phyloP scores from a whole-genome alignment of 2,797 vertebrate genomes.

The Chromobotia macracanthus region DNA sequence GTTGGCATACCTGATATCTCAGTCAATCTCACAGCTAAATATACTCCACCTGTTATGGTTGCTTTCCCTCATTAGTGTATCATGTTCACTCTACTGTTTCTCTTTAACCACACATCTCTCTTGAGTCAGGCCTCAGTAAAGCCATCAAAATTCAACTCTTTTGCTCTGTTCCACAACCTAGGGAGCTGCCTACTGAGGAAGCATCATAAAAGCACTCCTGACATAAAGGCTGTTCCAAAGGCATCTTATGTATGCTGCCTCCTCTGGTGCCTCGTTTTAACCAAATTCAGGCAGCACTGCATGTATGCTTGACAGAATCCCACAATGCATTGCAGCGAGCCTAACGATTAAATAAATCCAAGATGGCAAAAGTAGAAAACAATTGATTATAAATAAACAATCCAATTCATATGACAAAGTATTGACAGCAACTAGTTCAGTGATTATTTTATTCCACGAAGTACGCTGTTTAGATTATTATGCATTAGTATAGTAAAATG shows the following conservation, averaged over 20 bases:
- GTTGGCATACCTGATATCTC: constrained; percentile 11
- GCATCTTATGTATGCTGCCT: neutral
- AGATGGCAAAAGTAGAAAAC: neutral
- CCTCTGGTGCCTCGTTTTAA: no score
- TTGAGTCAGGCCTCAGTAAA: constrained; percentile 1
- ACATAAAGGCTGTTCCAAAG: neutral
- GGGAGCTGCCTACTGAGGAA: neutral
- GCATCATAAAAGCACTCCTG: no score
- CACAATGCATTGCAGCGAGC: no score
- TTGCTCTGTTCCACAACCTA: neutral
- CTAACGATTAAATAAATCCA: neutral
- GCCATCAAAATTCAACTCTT: constrained; percentile 24
- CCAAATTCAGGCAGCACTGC: neutral
- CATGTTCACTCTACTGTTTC: constrained; percentile 17
- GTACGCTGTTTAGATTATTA: neutral
- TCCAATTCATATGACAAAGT: neutral
- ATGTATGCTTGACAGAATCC: neutral
- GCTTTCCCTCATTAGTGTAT: constrained; percentile 29
- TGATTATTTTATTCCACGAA: neutral
- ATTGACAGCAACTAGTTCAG: neutral
- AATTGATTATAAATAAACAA: neutral
- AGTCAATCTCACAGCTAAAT: constrained; percentile 7
- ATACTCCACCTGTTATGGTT: constrained; percentile 4
- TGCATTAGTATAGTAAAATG: neutral
- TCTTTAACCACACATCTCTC: neutral